These are phyloP conservation scores for Umimayanthus chanpuru DNA, from an alignment of 92 coral and sea anemone species.

Conservation along the genomic window DNA sequence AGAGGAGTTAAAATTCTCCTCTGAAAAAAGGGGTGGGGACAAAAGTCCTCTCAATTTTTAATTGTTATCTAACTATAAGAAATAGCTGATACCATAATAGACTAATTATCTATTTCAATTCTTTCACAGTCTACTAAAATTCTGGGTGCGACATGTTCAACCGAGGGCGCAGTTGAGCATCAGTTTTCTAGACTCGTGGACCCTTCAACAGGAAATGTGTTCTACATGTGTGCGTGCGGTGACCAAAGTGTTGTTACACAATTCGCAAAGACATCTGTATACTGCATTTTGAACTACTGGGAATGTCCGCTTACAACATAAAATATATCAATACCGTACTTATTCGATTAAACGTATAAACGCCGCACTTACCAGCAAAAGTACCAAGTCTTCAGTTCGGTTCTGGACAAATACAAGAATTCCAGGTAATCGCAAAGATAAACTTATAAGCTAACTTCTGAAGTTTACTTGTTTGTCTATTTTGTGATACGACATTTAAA, in stretches of 20 bases:
- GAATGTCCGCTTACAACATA: background rate
- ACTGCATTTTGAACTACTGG: background rate
- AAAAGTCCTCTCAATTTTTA: too few species aligned
- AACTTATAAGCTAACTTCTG: too few species aligned
- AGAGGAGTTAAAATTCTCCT: too few species aligned
- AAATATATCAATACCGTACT: too few species aligned
- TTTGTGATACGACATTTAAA: too few species aligned
- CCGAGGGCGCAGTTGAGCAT: background rate
- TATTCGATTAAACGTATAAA: too few species aligned
- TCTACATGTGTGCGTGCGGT: background rate
- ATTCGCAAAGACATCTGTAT: background rate
- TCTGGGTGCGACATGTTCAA: background rate
- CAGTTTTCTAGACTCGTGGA: background rate
- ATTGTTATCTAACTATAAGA: background rate
- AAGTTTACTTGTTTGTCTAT: too few species aligned
- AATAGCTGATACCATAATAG: background rate
- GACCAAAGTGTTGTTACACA: background rate
- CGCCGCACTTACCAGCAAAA: too few species aligned
- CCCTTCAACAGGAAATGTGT: background rate
- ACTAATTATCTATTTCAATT: background rate
- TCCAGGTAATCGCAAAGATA: too few species aligned
- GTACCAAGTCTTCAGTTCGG: too few species aligned
- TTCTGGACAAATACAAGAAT: too few species aligned
- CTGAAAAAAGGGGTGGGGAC: too few species aligned
- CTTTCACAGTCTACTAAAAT: background rate